Conservation (phyloP, 1,140 invertebrate species). For the Drosophila miranda region DNA sequence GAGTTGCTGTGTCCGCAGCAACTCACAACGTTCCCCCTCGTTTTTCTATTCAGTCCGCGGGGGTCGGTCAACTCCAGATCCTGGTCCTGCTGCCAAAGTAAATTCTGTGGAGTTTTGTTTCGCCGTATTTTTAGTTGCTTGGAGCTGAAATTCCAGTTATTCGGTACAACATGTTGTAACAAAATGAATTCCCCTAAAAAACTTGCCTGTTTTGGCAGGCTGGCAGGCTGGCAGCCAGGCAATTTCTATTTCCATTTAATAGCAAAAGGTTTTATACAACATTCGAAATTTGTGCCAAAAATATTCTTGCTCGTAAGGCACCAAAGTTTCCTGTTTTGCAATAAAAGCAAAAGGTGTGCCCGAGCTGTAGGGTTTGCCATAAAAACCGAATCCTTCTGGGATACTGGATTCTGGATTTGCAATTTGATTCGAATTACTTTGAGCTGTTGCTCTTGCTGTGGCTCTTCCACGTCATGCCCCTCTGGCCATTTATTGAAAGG, state of each 20-base stretch:
- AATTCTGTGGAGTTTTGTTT: slow-evolving; percentile 21
- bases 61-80: slow-evolving; percentile 24
- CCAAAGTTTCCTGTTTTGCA: slow-evolving; percentile 60
- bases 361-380: slow-evolving; percentile 33
- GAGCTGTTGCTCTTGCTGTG: slow-evolving; percentile 27
- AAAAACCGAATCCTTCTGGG: slow-evolving; percentile 37
- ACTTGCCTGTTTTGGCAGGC: slow-evolving; percentile 18
- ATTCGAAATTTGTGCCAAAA: slow-evolving; percentile 72
- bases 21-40: too few species aligned
- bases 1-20: too few species aligned
- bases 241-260: slow-evolving; percentile 80
- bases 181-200: slow-evolving; percentile 60
- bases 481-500: slow-evolving; percentile 27
- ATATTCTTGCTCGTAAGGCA: slow-evolving; percentile 54
- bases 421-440: slow-evolving; percentile 55
- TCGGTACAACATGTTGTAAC: slow-evolving; percentile 59
- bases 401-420: slow-evolving; percentile 36
- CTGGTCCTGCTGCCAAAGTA: background rate
- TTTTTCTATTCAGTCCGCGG: too few species aligned
- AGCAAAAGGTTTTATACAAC: slow-evolving; percentile 65
- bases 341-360: slow-evolving; percentile 71
- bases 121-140: slow-evolving; percentile 39
- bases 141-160: slow-evolving; percentile 43
- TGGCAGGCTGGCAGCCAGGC: slow-evolving; percentile 38
- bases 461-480: too few species aligned